Conservation (phyloP, 2,888 invertebrate species). For the Pardosa pseudoannulata region DNA sequence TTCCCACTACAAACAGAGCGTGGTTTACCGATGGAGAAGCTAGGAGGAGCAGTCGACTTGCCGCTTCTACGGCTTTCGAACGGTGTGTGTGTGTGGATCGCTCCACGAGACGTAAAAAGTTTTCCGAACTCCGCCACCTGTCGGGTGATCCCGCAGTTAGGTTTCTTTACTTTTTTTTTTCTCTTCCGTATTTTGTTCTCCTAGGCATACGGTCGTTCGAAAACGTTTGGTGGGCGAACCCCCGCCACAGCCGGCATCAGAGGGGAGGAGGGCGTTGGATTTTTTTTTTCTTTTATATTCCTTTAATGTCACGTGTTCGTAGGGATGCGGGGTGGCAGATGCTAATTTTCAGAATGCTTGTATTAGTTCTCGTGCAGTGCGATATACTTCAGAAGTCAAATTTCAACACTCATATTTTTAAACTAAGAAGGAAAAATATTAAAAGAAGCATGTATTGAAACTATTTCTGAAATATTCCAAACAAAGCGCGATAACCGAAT, state of each 20-base stretch:
- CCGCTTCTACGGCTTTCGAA: neutral
- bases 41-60: neutral
- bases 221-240: slow-evolving; percentile 22
- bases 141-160: slow-evolving; percentile 46
- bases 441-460: too few relatives aligned
- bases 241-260: slow-evolving; percentile 49
- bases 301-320: slow-evolving; percentile 23
- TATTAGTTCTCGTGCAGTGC: too few relatives aligned
- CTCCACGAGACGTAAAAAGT: slow-evolving; percentile 29
- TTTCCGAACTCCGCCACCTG: slow-evolving; percentile 47
- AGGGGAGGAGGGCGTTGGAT: slow-evolving; percentile 1
- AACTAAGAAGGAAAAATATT: too few relatives aligned
- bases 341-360: too few relatives aligned
- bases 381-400: too few relatives aligned
- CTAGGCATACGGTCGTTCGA: neutral
- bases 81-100: neutral
- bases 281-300: neutral
- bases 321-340: neutral
- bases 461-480: too few relatives aligned
- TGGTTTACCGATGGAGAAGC: neutral
- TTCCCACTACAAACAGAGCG: neutral
- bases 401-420: too few relatives aligned
- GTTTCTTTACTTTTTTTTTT: slow-evolving; percentile 25
- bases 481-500: too few relatives aligned
- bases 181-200: neutral